Conservation (phyloP, 2,113 vertebrate genomes). For the Mola mola region DNA sequence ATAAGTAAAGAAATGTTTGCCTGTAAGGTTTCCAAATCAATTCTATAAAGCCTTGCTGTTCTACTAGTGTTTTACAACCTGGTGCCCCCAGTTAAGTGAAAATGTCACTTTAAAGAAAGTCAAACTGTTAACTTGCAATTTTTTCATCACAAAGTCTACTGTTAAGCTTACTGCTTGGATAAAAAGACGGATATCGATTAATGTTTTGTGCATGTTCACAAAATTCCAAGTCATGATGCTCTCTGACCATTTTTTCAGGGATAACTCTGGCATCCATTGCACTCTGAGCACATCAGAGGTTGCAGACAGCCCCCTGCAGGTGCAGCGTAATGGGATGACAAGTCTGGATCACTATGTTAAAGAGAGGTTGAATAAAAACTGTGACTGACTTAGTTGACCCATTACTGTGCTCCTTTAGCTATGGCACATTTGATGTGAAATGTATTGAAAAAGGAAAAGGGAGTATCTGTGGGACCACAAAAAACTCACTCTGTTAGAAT, state of each 20-base stretch:
- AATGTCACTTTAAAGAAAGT: too few species aligned
- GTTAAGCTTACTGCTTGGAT: not conserved
- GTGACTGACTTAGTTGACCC: conserved; percentile 17
- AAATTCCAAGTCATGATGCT: not conserved
- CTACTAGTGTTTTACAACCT: too few species aligned
- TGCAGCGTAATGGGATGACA: conserved; percentile 33
- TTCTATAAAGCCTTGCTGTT: too few species aligned
- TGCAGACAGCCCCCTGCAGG: conserved; percentile 31
- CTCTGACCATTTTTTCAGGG: conserved; percentile 7
- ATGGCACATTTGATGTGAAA: conserved; percentile 28
- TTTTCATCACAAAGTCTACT: not conserved
- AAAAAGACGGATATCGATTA: too few species aligned
- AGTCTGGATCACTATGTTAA: conserved; percentile 3
- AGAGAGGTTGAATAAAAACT: conserved; percentile 8
- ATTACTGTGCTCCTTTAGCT: conserved; percentile 29
- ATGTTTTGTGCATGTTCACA: conserved; percentile 11
- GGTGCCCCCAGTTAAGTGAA: too few species aligned
- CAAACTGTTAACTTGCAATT: too few species aligned
- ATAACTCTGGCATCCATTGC: not conserved
- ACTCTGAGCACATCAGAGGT: conserved; percentile 21
- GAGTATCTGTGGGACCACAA: conserved; percentile 1
- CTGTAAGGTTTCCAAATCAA: too few species aligned
- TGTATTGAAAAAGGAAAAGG: not conserved
- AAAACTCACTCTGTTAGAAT: conserved; percentile 17
- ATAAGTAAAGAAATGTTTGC: too few species aligned